Conservation (phyloP, 1,140 invertebrate species). For the Tetranychus cinnabarinus region DNA sequence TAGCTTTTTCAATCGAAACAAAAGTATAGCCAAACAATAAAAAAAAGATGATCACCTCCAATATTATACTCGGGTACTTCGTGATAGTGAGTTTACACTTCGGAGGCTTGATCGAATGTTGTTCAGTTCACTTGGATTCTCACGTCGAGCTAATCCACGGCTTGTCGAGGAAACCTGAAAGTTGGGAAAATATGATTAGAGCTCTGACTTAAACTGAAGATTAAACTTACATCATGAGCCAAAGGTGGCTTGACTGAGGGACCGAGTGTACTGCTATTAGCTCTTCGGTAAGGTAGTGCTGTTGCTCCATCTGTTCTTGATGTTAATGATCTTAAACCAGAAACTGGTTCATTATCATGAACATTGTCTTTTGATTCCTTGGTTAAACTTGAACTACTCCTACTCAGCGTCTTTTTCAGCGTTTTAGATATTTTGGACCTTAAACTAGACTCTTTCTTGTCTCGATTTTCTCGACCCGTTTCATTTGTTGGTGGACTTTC, state of each 20-base stretch:
- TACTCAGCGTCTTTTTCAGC: conserved; percentile 9
- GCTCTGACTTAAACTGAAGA: not conserved
- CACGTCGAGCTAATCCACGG: not conserved
- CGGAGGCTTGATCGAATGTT: not conserved
- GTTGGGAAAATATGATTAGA: not conserved
- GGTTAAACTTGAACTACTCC: conserved; percentile 2
- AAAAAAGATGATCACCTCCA: no score
- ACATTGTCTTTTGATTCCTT: not conserved
- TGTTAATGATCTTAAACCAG: not conserved
- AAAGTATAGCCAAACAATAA: no score
- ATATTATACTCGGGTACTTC: not conserved
- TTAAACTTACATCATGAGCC: not conserved
- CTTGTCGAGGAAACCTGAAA: not conserved
- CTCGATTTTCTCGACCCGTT: conserved; percentile 14
- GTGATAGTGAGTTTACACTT: not conserved
- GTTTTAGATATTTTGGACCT: conserved; percentile 14
- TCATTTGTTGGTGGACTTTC: conserved; percentile 24
- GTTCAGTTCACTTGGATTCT: not conserved
- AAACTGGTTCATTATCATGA: not conserved
- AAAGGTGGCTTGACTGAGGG: not conserved
- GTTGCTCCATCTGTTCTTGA: not conserved
- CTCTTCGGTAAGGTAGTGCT: not conserved
- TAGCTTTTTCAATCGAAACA: no score
- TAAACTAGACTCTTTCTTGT: conserved; percentile 13
- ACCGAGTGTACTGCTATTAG: not conserved